phyloP scores from a whole-genome alignment of 2,888 invertebrate genomes.

The Torymus texanus region DNA sequence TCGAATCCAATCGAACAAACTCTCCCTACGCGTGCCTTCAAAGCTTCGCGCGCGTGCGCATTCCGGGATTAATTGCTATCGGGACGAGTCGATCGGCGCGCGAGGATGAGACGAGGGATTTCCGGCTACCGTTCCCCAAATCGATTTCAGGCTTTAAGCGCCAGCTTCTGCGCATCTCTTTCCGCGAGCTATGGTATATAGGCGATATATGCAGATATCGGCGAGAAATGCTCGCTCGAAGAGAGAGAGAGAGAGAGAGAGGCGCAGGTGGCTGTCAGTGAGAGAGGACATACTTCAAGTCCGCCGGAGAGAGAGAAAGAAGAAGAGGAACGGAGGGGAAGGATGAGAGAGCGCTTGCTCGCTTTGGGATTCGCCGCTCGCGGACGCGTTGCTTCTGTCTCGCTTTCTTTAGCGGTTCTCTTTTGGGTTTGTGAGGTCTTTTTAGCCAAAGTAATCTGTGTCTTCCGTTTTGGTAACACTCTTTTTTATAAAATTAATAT shows the following conservation, averaged over 20 bases:
- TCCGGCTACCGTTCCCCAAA: constrained; percentile 57
- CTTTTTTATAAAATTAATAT: too few relatives aligned
- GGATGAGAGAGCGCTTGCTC: constrained; percentile 12
- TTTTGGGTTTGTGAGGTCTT: constrained; percentile 11
- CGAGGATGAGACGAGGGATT: constrained; percentile 25
- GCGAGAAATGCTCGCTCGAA: constrained; percentile 3
- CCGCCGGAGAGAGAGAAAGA: constrained; percentile 55
- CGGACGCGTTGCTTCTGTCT: constrained; percentile 58
- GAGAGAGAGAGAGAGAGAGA: constrained; percentile 41
- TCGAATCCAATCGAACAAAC: constrained; percentile 31
- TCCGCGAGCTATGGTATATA: background rate
- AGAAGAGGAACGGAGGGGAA: constrained; percentile 60
- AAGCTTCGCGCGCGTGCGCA: constrained; percentile 31
- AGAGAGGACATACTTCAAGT: constrained; percentile 70
- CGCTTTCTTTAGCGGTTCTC: constrained; percentile 55
- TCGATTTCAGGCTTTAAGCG: constrained; percentile 59
- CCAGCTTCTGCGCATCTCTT: constrained; percentile 47
- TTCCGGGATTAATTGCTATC: constrained; percentile 55
- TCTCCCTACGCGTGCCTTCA: constrained; percentile 24
- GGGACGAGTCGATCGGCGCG: constrained; percentile 46
- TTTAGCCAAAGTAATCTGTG: constrained; percentile 14
- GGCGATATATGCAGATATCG: constrained; percentile 41
- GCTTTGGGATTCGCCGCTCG: constrained; percentile 72
- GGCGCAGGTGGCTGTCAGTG: constrained; percentile 73
- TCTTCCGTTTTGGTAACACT: background rate